These are phyloP conservation scores for Crioceris asparagi DNA, from an alignment of 2,888 invertebrate species.

Conservation along the genomic window DNA sequence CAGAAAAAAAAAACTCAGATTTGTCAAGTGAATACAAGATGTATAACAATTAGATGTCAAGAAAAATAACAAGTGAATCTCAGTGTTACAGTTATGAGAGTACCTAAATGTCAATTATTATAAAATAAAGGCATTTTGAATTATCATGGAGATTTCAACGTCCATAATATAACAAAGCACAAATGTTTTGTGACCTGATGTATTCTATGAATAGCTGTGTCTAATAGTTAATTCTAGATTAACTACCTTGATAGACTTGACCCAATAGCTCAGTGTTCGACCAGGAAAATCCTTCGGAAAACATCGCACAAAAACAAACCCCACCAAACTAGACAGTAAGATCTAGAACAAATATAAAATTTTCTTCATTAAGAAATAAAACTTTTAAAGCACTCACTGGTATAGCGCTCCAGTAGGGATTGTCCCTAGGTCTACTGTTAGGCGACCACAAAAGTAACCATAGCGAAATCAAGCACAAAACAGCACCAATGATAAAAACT, in stretches of 20 bases:
- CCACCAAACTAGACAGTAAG: conserved; percentile 35
- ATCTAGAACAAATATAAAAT: conserved; percentile 28
- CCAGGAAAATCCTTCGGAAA: conserved; percentile 38
- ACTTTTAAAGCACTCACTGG: conserved; percentile 39
- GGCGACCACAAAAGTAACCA: conserved; percentile 52
- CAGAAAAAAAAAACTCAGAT: neutral
- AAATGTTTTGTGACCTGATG: too few relatives aligned
- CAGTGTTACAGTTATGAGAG: too few relatives aligned
- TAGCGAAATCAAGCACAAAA: conserved; percentile 44
- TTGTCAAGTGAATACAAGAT: conserved; percentile 1
- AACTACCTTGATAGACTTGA: conserved; percentile 37
- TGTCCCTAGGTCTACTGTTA: conserved; percentile 45
- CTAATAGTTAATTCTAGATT: too few relatives aligned
- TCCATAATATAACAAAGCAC: too few relatives aligned
- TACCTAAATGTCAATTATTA: too few relatives aligned
- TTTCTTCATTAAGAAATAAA: too few relatives aligned
- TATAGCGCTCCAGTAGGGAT: conserved; percentile 55
- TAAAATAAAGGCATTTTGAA: too few relatives aligned
- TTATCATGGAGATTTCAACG: too few relatives aligned
- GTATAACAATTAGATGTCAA: neutral
- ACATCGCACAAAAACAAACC: conserved; percentile 36
- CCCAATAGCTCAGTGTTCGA: conserved; percentile 33
- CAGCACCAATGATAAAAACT: conserved; percentile 44
- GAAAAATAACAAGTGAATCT: neutral
- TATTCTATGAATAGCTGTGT: too few relatives aligned